Evolutionary conservation across 2,888 invertebrate genomes (phyloP), one percentile per base, ranked within the genome.

Genomic region (Morinoia aosen): DNA sequence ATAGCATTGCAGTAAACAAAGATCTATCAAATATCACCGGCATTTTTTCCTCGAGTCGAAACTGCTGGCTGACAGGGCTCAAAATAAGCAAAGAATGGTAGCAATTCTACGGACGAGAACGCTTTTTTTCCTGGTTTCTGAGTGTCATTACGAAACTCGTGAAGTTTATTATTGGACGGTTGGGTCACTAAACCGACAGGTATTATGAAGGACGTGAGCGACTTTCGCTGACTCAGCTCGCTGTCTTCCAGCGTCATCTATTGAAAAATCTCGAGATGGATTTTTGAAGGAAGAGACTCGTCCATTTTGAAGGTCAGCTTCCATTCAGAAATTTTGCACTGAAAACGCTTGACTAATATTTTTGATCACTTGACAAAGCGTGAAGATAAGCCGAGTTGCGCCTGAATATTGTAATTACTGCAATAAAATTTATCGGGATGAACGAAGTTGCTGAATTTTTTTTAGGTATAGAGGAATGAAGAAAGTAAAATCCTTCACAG

Each of bases 171-270:
- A 93, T 56, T 48, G 48, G 93, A 33, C 93, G 93, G 56, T 93
- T 93, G 93, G 93, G 93, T 93, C 93, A 93, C 93, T 93, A 93
- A 93, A 56, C 19, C 93, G 93, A 93, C 93, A 93, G 58, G 57
- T 93, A 93, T 93, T 93, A 93, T 93, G 93, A 93, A 93, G 93
- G 93, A 93, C 93, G 93, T 57, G 33, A 16, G 76, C 58, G 56
- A 93, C 16, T 48, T 57, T 93, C 48, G 93, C 93, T 93, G 93
- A 93, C 93, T 93, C 93, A 93, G 93, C 57, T 39, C 57, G 33
- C 93, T 93, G 57, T 57, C 93, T 93, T 57, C 57, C 56, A 48
- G 58, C 57, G 48, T 57, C 93, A 57, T 57, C 19, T 93, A 57
- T 39, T 93, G 93, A 93, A 93, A 93, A 93, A 93, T 91, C 91